Conservation (phyloP, 2,888 invertebrate species). For the Drosophila acutilabella region DNA sequence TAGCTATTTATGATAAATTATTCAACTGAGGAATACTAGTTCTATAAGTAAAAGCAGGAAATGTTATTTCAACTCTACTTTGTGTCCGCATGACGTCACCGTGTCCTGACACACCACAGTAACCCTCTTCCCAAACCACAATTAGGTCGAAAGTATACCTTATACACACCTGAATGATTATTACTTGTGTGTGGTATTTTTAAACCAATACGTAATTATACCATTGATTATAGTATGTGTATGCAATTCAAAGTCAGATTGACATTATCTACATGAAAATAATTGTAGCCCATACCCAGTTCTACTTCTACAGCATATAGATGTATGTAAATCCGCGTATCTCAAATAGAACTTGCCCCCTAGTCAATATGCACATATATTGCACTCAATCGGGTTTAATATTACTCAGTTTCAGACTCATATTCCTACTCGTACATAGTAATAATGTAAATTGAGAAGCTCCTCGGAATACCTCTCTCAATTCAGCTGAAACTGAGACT, state of each 20-base stretch:
- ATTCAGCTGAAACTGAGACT: slow-evolving; percentile 11
- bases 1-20: too few relatives aligned
- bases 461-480: slow-evolving; percentile 24
- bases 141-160: slow-evolving; percentile 3
- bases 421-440: slow-evolving; percentile 19
- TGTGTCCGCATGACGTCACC: background rate
- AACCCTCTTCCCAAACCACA: background rate
- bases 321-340: slow-evolving; percentile 8
- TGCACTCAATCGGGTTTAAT: slow-evolving; percentile 53
- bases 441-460: slow-evolving; percentile 47
- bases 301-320: slow-evolving; percentile 15
- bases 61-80: background rate
- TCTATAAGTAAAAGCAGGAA: background rate
- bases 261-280: slow-evolving; percentile 7
- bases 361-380: slow-evolving; percentile 72
- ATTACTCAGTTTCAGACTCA: slow-evolving; percentile 28
- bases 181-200: background rate
- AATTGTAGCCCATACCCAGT: slow-evolving; percentile 44
- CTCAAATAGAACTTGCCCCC: slow-evolving; percentile 30
- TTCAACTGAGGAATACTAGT: too few relatives aligned
- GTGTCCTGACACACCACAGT: background rate
- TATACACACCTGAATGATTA: slow-evolving; percentile 1
- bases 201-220: background rate
- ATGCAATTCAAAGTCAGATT: slow-evolving; percentile 22
- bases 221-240: slow-evolving; percentile 4